Base-by-base conservation (phyloP, 2,888 invertebrate genomes). In the Calameuta idolon region DNA sequence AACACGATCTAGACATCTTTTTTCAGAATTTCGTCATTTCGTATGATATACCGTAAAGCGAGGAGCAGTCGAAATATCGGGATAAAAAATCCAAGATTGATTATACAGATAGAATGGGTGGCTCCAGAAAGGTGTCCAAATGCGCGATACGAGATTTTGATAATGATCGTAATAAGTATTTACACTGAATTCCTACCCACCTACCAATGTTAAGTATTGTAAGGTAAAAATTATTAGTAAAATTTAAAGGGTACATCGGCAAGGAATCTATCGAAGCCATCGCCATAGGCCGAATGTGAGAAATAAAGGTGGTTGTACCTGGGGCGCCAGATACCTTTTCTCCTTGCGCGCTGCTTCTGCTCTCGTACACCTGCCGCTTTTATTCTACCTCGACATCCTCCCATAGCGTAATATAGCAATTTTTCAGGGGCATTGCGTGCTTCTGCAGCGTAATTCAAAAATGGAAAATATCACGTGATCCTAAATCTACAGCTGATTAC, bases 401-500 rank as follows among this genome's bases (percentile, higher is more conserved):
- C 71, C 23, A 55, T 55, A 23, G 12, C 78, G 78, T 77, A 78
- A 78, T 78, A 78, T 75, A 78, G 78, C 75, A 76, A 78, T 78
- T 78, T 78, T 75, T 78, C 75, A 78, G 78, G 75, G 31, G 75
- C 69, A 77, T 85, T 80, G 85, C 86, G 84, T 85, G 85, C 80
- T 73, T 73, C 73, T 69, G 68, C 76, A 80, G 77, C 76, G 81
- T 86, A 85, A 85, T 81, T 84, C 81, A 83, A 83, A 83, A 83
- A 81, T 80, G 68, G 35, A 76, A 74, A 76, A 77, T 77, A 82
- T 81, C 84, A 78, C 77, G 79, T 79, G 81, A 80, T 73, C 80
- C 81, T 84, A 82, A 85, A 85, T 85, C 84, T 80, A 83, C 73
- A 73, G 78, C 76, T 83, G 83, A 86, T 85, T 83, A 83, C 79